phyloP scores from a whole-genome alignment of 2,113 vertebrate species.

The Amphilophus citrinellus region DNA sequence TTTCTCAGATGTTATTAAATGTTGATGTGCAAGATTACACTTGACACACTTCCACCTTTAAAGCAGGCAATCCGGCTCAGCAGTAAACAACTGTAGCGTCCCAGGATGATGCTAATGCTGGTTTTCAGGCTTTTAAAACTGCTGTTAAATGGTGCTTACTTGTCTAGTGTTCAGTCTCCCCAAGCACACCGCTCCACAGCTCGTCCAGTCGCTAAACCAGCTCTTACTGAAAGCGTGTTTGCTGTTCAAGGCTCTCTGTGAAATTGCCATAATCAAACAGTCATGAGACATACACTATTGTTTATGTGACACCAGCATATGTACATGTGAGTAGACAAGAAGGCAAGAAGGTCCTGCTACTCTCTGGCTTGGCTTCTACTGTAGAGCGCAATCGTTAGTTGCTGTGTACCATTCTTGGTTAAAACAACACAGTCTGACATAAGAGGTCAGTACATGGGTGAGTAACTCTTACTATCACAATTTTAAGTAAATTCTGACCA shows the following conservation, averaged over 20 bases:
- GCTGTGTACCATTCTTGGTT: neutral
- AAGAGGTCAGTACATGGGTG: neutral
- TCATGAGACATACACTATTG: neutral
- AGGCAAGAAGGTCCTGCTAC: neutral
- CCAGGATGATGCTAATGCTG: conserved; percentile 17
- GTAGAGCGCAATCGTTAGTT: fast-evolving
- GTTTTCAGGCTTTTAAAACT: conserved; percentile 1
- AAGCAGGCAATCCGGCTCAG: neutral
- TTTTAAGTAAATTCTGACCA: neutral
- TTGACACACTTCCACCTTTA: neutral
- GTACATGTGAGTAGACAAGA: neutral
- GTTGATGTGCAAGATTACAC: neutral
- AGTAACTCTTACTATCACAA: neutral
- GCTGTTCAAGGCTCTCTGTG: neutral
- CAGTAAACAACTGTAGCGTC: neutral
- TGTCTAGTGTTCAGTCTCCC: neutral
- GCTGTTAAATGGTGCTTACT: neutral
- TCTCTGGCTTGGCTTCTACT: neutral
- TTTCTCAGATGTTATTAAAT: neutral
- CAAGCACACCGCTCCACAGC: neutral
- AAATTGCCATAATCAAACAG: neutral
- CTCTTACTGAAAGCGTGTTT: neutral
- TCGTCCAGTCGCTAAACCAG: neutral
- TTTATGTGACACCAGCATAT: neutral
- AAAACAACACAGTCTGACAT: neutral